These are phyloP conservation scores for Harpalus rubripes DNA, from an alignment of 2,888 invertebrate species.

Conservation along the genomic window DNA sequence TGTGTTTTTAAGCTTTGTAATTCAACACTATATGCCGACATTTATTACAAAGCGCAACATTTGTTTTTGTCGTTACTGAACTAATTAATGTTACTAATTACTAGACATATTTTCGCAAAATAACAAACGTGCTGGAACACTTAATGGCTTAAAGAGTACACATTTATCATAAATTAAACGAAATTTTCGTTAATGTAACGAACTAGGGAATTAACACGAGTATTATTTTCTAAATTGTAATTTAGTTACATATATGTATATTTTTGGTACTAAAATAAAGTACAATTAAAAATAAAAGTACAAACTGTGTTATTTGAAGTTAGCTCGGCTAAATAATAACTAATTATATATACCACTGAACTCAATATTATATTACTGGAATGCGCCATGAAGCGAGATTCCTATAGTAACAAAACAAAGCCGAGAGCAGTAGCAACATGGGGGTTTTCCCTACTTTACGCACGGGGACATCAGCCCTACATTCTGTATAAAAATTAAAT, in stretches of 20 bases:
- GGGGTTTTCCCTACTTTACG: too few relatives aligned
- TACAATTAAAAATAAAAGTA: too few relatives aligned
- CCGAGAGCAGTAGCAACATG: too few relatives aligned
- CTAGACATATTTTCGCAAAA: slow-evolving; percentile 58
- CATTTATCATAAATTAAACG: slow-evolving; percentile 52
- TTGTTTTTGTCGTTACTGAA: slow-evolving; percentile 64
- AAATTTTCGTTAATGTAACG: slow-evolving; percentile 30
- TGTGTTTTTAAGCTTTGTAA: slow-evolving; percentile 34
- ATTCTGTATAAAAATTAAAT: too few relatives aligned
- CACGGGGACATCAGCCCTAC: too few relatives aligned
- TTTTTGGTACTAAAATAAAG: too few relatives aligned
- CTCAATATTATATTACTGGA: too few relatives aligned
- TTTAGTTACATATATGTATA: neutral
- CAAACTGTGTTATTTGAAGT: too few relatives aligned
- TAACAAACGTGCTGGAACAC: slow-evolving; percentile 47
- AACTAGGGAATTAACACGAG: neutral
- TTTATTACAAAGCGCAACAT: slow-evolving; percentile 64
- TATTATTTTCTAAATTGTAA: neutral
- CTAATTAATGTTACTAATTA: slow-evolving; percentile 65
- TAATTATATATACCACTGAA: too few relatives aligned
- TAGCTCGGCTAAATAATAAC: too few relatives aligned
- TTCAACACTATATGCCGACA: slow-evolving; percentile 53
- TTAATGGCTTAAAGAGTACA: slow-evolving; percentile 61
- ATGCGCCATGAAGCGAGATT: too few relatives aligned
- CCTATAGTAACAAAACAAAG: too few relatives aligned